phyloP scores from a whole-genome alignment of 2,888 invertebrate species.

The Neoaliturus tenellus region DNA sequence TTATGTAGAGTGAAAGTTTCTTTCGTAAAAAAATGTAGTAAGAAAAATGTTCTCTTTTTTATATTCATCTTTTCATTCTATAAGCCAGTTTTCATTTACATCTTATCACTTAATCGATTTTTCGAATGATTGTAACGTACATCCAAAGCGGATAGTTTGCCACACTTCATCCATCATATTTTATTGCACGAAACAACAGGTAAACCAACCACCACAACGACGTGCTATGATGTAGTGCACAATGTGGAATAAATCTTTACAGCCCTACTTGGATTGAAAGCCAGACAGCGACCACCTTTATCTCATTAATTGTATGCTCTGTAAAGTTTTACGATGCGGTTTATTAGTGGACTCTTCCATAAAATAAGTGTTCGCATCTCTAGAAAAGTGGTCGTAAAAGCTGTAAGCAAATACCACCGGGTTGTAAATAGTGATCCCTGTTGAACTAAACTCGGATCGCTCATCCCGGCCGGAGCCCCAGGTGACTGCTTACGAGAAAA shows the following conservation, averaged over 20 bases:
- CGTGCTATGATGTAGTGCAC: neutral
- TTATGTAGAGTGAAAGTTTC: too few species aligned
- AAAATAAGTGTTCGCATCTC: neutral
- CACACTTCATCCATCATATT: neutral
- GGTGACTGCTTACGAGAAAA: neutral
- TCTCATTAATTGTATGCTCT: neutral
- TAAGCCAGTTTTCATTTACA: too few species aligned
- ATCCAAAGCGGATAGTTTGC: too few species aligned
- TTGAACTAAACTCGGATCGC: neutral
- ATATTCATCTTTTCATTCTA: too few species aligned
- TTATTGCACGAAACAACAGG: neutral
- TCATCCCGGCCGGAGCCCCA: neutral
- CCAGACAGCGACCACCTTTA: neutral
- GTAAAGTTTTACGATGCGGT: neutral
- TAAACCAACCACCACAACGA: neutral
- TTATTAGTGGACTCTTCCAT: neutral
- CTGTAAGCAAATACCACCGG: slow-evolving; percentile 6
- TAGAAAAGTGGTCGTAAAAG: slow-evolving; percentile 4
- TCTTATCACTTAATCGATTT: too few species aligned
- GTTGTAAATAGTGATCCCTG: neutral
- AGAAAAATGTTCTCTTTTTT: too few species aligned
- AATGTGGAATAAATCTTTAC: neutral
- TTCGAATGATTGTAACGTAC: too few species aligned
- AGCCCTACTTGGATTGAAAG: neutral
- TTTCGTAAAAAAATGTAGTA: too few species aligned